These are phyloP conservation scores for Cygnus atratus DNA, from an alignment of 2,113 vertebrate genomes.

Conservation along the genomic window DNA sequence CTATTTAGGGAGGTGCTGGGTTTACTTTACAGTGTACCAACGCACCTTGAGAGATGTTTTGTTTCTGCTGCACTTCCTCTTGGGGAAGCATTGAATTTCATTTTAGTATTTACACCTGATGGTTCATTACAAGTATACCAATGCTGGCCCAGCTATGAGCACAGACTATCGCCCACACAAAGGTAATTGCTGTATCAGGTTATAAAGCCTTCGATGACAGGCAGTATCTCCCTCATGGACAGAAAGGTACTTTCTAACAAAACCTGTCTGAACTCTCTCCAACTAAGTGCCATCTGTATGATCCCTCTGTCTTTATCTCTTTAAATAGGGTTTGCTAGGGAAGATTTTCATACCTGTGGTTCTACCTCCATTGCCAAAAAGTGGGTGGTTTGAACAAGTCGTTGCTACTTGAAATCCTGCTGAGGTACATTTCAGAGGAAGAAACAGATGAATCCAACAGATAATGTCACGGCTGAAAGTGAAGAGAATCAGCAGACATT, in stretches of 20 bases:
- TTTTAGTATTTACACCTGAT: background rate
- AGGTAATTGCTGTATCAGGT: background rate
- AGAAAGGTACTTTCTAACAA: background rate
- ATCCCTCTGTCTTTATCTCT: background rate
- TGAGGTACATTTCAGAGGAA: background rate
- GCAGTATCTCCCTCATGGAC: background rate
- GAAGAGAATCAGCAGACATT: background rate
- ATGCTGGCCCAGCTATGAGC: background rate
- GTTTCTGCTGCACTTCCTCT: background rate
- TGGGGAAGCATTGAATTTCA: background rate
- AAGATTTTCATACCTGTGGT: background rate
- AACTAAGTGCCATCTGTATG: background rate
- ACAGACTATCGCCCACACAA: background rate
- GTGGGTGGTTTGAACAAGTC: background rate
- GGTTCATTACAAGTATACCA: background rate
- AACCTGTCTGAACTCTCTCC: background rate
- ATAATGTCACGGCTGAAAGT: background rate
- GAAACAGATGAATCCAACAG: background rate
- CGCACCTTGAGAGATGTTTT: background rate
- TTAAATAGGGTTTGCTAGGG: background rate
- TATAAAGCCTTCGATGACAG: background rate
- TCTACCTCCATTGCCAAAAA: background rate
- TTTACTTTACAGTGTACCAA: background rate
- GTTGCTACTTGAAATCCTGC: background rate
- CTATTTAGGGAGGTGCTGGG: background rate